Evolutionary conservation across 2,888 invertebrate species (phyloP), one percentile per base, ranked within the genome.

Genomic region (Prenolepis imparis): DNA sequence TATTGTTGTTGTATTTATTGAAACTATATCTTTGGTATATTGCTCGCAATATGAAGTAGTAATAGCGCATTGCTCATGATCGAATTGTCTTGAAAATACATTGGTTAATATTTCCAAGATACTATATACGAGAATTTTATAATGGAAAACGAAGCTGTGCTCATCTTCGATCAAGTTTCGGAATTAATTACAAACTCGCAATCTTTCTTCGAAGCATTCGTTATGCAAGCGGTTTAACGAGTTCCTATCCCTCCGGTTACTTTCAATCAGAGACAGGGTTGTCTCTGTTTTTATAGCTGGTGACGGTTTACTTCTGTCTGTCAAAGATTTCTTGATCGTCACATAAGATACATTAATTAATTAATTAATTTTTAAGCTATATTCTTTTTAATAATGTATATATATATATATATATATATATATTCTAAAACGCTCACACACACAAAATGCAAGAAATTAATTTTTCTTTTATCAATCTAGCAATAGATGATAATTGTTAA

Each of bases 161-260:
- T 88, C 87, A 88, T 85, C 84, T 86, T 82, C 85, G 84, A 83
- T 83, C 85, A 83, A 85, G 87, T 89, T 88, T 88, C 82, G 84
- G 82, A 88, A 88, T 86, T 89, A 89, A 89, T 89, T 88, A 89
- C 87, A 80, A 87, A 61, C 48, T 68, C 83, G 44, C 68, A 77
- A 67, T 83, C 59, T 84, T 84, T 84, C 83, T 64, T 48, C 67
- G 81, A 86, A 87, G 88, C 90, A 86, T 89, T 90, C 88, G 88
- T 89, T 89, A 89, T 88, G 87, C 87, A 84, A 83, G 86, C 85
- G 86, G 84, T 86, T 86, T 89, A 90, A 90, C 90, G 89, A 90
- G 90, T 87, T 90, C 82, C 68, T 55, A 70, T 11, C 70, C 59
- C 15, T 55, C 44, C 68, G 68, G 68, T 61, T 80, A 70, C 78